These are phyloP conservation scores for Micrasema longulum DNA, from an alignment of 1,140 invertebrate species.

Conservation along the genomic window DNA sequence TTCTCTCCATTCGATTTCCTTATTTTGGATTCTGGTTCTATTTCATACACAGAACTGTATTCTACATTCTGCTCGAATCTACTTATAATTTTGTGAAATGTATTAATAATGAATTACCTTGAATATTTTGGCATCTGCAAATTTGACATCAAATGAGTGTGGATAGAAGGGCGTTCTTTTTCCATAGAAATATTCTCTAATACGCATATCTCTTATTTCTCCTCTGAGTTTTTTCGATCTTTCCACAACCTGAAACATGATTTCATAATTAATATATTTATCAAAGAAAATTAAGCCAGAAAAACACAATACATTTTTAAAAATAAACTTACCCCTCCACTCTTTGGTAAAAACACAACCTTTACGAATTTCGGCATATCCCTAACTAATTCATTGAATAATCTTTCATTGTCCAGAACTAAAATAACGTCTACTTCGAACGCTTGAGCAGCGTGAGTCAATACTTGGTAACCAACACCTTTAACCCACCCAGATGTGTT, in stretches of 20 bases:
- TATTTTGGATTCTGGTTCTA: too few relatives aligned
- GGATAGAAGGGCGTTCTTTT: constrained; percentile 86
- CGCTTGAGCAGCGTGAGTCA: constrained; percentile 88
- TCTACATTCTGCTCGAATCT: too few relatives aligned
- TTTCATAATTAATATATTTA: too few relatives aligned
- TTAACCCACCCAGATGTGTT: constrained; percentile 99
- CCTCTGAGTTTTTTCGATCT: constrained; percentile 77
- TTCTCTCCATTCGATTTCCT: too few relatives aligned
- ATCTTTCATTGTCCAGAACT: constrained; percentile 95
- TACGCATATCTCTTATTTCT: constrained; percentile 83
- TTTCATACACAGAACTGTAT: too few relatives aligned
- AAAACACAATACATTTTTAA: neutral
- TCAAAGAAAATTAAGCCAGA: too few relatives aligned
- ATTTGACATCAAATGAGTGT: constrained; percentile 91
- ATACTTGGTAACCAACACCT: constrained; percentile 85
- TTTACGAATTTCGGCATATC: constrained; percentile 95
- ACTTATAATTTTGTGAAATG: too few relatives aligned
- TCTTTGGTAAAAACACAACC: constrained; percentile 94
- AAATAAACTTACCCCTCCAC: constrained; percentile 91
- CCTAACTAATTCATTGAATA: constrained; percentile 93
- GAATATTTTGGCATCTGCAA: constrained; percentile 88
- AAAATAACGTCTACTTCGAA: constrained; percentile 97
- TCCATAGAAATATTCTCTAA: constrained; percentile 98
- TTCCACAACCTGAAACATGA: constrained; percentile 85
- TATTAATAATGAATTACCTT: too few relatives aligned